Evolutionary conservation across 2,113 vertebrate species (phyloP), one percentile per base, ranked within the genome.

Genomic region (Chrysochloris asiatica): DNA sequence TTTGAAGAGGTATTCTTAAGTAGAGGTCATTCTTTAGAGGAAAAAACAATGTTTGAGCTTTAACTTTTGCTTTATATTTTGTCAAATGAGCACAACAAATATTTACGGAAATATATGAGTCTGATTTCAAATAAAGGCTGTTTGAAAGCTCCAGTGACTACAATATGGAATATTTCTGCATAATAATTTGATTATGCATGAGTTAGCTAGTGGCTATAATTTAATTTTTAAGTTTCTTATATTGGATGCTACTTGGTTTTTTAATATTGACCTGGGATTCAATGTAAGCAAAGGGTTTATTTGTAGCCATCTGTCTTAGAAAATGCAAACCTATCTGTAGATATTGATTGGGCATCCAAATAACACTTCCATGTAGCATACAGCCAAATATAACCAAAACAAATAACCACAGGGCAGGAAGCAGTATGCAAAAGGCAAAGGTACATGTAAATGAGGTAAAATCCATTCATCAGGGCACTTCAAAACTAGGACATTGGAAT

Each of bases 11-110:
- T 45, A 78, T 93, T 86, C n/a, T n/a, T 93, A 33, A 75, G 33
- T 82, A 80, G 30, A 94, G 30, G 33, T 93, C 41, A 43, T 93
- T 93, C 33, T 72, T n/a, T n/a, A 63, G 3, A 36, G 24, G 65
- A 72, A 76, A 24, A 85, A 92, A 82, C 45, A 45, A 94, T 6
- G 41, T 24, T 82, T 69, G 19, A 90, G 16, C 36, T 92, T 50
- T 83, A 67, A 78, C 72, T 86, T 81, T 72, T 1, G 21, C 5
- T 88, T 93, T 92, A 92, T 82, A 59, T 92, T 90, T 97, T 45
- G 22, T 72, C 85, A 91, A 93, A 73, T 84, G 50, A 91, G 6
- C 28, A 94, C 75, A 93, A 86, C 41, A 91, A 75, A 14, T 77
- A 52, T 84, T 92, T 90, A 83, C 75, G 33, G 54, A 91, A 81